Evolutionary conservation across 2,888 invertebrate species (phyloP), one percentile per base, ranked within the genome.

Genomic region (Drosophila tripunctata): DNA sequence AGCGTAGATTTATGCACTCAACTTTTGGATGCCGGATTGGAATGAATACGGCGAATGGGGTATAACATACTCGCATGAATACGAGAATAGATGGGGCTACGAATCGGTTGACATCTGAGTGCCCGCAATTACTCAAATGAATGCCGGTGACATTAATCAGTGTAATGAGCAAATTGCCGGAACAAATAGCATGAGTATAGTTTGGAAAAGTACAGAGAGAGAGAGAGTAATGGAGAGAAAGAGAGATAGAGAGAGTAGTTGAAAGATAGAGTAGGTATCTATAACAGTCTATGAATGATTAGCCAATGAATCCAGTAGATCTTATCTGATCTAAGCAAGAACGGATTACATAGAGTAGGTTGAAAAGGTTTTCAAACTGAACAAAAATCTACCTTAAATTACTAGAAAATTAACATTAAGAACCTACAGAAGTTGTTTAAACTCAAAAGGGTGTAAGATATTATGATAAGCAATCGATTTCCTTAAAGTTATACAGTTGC

Each of bases 1-100:
- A 78, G 61, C 67, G 61, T 71, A 75, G 75, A 84, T 79, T 79
- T 80, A 80, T 85, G 68, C 67, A 80, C 78, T 80, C 70, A 17
- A 24, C 40, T 56, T n/a, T 43, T 43, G 43, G 43, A 43, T 43
- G 10, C 33, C 7, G 33, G 17, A 30, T 36, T 15, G 51, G 5
- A 38, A 22, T 50, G n/a, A 19, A 36, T 35, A 27, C 45, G 43
- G n/a, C 21, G 19, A 45, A 15, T 15, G 8, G n/a, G 4, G 2
- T 6, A 5, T 27, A 27, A 8, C 10, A 27, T n/a, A 8, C 10
- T 24, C 7, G n/a, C 7, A 12, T 6, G 10, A 15, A 21, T 50
- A 12, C 12, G 48, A 12, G 48, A 1, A 36, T 48, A 50, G 48
- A 17, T 48, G 48, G 24, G 35, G n/a, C 35, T 40, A 45, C 33